A percentile compares a stretch with the other conserved stretches of the same genome.
These are phyloP conservation scores for Dasypolia templi DNA, from an alignment of 2,888 invertebrate species.

Conservation along the genomic window DNA sequence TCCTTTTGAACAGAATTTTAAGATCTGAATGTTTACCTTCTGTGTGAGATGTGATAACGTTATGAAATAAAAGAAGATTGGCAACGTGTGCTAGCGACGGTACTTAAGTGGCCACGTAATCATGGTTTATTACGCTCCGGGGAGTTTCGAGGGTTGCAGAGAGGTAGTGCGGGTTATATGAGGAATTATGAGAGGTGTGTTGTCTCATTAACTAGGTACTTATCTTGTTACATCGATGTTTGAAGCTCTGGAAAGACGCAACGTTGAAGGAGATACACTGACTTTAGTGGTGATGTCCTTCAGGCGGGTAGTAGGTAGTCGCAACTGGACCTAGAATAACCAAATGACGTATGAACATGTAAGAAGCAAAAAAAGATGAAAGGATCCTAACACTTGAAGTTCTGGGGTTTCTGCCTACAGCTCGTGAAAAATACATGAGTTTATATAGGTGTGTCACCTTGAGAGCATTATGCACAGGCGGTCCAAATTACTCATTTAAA, in stretches of 20 bases:
- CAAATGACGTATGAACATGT: not conserved
- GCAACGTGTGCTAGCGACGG: constrained; percentile 10
- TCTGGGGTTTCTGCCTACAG: not conserved
- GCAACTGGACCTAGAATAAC: no score
- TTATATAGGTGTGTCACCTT: not conserved
- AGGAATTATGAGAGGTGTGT: constrained; percentile 35
- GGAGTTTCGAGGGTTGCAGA: constrained; percentile 27
- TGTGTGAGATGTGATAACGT: constrained; percentile 15
- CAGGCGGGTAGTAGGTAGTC: no score
- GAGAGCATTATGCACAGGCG: not conserved
- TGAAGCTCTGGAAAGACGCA: not conserved
- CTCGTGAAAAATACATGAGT: no score
- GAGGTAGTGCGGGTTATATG: constrained; percentile 38
- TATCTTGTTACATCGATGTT: constrained; percentile 18
- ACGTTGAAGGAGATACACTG: not conserved
- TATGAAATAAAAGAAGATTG: constrained; percentile 47
- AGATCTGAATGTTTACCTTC: constrained; percentile 2
- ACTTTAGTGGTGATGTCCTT: not conserved
- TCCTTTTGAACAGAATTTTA: constrained; percentile 7
- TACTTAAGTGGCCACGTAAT: constrained; percentile 43
- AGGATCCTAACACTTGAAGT: not conserved
- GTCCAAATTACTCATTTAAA: constrained; percentile 32
- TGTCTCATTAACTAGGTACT: constrained; percentile 39
- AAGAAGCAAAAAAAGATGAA: not conserved
- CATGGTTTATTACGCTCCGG: constrained; percentile 49